Evolutionary conservation across 2,888 invertebrate species (phyloP).

Genomic region (Leptinotarsa haldemani): DNA sequence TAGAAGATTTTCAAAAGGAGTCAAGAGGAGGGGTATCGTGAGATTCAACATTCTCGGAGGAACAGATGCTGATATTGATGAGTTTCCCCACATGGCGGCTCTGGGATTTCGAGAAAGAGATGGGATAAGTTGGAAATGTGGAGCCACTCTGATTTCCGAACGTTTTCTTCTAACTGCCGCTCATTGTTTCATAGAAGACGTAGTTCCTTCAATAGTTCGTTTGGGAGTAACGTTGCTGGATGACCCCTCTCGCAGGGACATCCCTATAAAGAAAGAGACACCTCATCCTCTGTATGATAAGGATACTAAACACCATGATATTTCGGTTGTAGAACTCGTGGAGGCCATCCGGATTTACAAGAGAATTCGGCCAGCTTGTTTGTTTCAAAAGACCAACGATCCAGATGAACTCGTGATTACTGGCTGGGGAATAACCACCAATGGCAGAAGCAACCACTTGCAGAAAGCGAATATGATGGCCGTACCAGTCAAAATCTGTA

Average conservation of each 20-base stretch:
- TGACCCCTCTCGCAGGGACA: constrained; percentile 46
- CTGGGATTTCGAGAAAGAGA: not conserved
- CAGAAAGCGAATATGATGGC: constrained; percentile 42
- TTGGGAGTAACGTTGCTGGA: not conserved
- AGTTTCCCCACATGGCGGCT: constrained; percentile 6
- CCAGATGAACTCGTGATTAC: constrained; percentile 55
- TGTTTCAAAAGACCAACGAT: constrained; percentile 58
- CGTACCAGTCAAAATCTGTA: constrained; percentile 41
- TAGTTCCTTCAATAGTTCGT: not conserved
- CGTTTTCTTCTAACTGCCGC: constrained; percentile 70
- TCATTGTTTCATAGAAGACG: constrained; percentile 66
- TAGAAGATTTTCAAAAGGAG: not conserved
- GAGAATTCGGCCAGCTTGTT: constrained; percentile 66
- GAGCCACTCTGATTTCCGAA: constrained; percentile 69
- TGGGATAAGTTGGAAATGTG: constrained; percentile 60
- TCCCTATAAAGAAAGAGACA: constrained; percentile 53
- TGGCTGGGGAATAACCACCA: constrained; percentile 64
- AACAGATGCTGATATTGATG: not conserved
- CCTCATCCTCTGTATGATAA: constrained; percentile 60
- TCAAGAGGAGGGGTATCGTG: not conserved
- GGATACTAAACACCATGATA: constrained; percentile 61
- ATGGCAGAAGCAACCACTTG: constrained; percentile 35
- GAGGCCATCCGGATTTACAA: constrained; percentile 51
- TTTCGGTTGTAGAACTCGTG: constrained; percentile 62
- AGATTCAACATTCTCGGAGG: not conserved